Base-by-base conservation (phyloP, 2,113 vertebrate genomes). In the Emydura subglobosa region DNA sequence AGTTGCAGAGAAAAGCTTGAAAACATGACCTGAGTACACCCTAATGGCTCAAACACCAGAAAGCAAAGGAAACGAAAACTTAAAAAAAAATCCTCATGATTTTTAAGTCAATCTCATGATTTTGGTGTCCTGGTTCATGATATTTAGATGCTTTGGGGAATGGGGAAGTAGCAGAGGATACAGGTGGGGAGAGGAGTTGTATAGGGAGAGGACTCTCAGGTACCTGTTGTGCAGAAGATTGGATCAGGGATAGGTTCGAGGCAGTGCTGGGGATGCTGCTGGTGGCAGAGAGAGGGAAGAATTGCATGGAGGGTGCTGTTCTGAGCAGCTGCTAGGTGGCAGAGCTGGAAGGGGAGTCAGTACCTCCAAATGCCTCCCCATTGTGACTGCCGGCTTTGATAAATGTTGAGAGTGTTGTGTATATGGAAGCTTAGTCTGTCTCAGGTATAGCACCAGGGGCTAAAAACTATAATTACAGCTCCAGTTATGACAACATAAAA, bases 371-470 rank as follows among this genome's bases (percentile, higher is more conserved):
- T 59, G 57, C 57, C 57, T 59, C 7, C 5, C 72, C 24, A 2
- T 44, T 44, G 19, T 74, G 68, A 39, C 10, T 27, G 12, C 5
- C 39, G 12, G 89, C 53, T 49, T 95, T 87, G 83, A 89, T 65
- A 93, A 92, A 34, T 87, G 27, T 84, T 57, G 82, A 93, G 94
- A 74, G 53, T 61, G 17, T 94, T 96, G 93, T 65, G 79, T 34
- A 89, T 89, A 82, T 78, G 9, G 65, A 68, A 93, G 87, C 85
- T 92, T 91, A 86, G 95, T 92, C 94, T 92, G 94, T 92, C 94
- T 93, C 88, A 97, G 88, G 94, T 79, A 79, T 94, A 95, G 89
- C 94, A 87, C 53, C 50, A 83, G 90, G 84, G 89, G 53, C 86
- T 92, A 72, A n/a, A 72, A 39, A 39, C 86, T 96, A 93, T 87